These are phyloP conservation scores for Microtus richardsoni DNA, from an alignment of 2,113 vertebrate genomes.

Conservation along the genomic window DNA sequence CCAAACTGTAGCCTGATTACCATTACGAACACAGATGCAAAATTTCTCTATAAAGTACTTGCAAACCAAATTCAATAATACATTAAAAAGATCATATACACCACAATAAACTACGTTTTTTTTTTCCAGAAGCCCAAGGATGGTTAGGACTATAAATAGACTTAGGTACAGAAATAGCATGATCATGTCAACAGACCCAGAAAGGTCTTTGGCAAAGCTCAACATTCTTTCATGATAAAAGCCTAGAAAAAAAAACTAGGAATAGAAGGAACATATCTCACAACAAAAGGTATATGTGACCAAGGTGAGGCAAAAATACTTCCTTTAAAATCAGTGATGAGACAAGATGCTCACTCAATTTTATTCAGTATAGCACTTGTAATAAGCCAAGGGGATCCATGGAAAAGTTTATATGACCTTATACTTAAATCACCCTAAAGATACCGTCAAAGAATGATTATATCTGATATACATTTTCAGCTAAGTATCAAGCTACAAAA, in stretches of 20 bases:
- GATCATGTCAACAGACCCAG: background rate
- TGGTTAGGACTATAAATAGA: background rate
- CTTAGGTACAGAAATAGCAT: background rate
- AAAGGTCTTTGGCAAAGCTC: background rate
- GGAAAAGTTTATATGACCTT: background rate
- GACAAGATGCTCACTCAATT: background rate
- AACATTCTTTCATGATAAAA: background rate
- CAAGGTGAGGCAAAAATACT: background rate
- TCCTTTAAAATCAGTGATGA: background rate
- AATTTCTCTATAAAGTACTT: background rate
- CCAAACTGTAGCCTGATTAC: background rate
- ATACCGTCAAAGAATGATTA: background rate
- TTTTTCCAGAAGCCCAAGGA: background rate
- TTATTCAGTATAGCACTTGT: background rate
- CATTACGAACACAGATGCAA: background rate
- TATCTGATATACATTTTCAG: background rate
- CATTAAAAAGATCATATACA: background rate
- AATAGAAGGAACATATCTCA: background rate
- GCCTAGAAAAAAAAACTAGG: background rate
- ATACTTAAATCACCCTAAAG: background rate
- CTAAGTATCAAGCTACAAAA: background rate
- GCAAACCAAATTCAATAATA: background rate
- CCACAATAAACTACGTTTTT: background rate
- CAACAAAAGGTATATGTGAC: background rate
- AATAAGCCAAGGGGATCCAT: background rate